Conservation (phyloP, 2,888 invertebrate genomes). For the Crocallis elinguaria region DNA sequence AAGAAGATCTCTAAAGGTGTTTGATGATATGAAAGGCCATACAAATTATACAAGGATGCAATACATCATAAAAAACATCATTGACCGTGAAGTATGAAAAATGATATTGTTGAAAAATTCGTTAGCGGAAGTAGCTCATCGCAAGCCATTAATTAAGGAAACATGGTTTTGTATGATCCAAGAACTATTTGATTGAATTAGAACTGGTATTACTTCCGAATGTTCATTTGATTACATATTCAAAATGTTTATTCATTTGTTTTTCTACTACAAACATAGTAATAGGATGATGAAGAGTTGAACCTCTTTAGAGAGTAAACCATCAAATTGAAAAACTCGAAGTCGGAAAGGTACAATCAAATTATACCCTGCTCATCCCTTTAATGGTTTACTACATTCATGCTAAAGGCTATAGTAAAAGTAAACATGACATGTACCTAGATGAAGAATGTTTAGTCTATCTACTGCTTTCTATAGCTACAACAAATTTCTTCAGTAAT, state of each 20-base stretch:
- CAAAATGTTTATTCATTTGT: neutral
- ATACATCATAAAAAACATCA: neutral
- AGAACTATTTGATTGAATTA: slow-evolving; percentile 18
- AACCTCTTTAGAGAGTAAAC: slow-evolving; percentile 1
- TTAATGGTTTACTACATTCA: too few relatives aligned
- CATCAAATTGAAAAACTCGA: too few relatives aligned
- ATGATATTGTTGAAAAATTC: neutral
- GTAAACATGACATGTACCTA: too few relatives aligned
- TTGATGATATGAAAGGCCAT: slow-evolving; percentile 15
- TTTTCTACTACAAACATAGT: neutral
- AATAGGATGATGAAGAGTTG: too few relatives aligned
- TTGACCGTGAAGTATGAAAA: slow-evolving; percentile 2
- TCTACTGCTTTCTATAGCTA: too few relatives aligned
- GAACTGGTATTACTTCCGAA: slow-evolving; percentile 21
- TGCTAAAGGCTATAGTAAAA: too few relatives aligned
- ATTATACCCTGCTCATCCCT: too few relatives aligned
- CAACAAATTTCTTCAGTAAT: too few relatives aligned
- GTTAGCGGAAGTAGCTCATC: slow-evolving; percentile 9
- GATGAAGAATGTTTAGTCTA: too few relatives aligned
- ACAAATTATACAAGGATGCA: slow-evolving; percentile 16
- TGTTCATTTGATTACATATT: neutral
- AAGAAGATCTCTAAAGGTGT: slow-evolving; percentile 15
- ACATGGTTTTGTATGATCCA: slow-evolving; percentile 4
- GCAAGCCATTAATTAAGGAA: neutral
- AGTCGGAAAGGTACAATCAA: too few relatives aligned